Evolutionary conservation across 2,113 vertebrate species (phyloP), one percentile per base, ranked within the genome.

Genomic region (Struthio camelus): DNA sequence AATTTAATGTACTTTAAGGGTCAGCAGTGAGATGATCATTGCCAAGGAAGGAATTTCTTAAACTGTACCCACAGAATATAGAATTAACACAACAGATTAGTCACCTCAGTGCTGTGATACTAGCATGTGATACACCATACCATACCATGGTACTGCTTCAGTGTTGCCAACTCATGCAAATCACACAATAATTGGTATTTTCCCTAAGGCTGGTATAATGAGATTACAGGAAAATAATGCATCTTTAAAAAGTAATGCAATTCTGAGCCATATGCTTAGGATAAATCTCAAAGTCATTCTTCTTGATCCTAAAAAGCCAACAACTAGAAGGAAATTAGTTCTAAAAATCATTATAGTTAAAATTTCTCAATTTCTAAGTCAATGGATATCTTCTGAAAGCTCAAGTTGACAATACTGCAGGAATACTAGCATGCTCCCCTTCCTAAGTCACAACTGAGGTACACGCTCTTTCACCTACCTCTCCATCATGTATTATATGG

Each of bases 181-280:
- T 96, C 96, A 94, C 82, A 86, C 90, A 90, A 96, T 96, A 97
- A 97, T 92, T 95, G 92, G 90, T 90, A 94, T 96, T 96, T 96
- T 96, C 96, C 96, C 94, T 92, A 67, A 90, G 95, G 96, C 87
- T 77, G 50, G 66, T 73, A 72, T 94, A 96, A 96, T 94, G 78
- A 96, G 94, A 96, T 96, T 95, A 96, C 89, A 94, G 48, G 90
- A 94, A 92, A 96, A 92, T 87, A 95, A 96, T 91, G 81, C 73
- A 30, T 93, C 90, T 95, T 94, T 96, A 65, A 95, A 94, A 97
- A 93, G 58, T 70, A 96, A 94, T 92, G 89, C 73, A 75, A 80
- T 93, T 94, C 92, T 95, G 89, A 94, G 73, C 83, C 92, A 89
- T 85, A 87, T 73, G 92, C 92, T 94, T 80, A 50, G 77, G 32